Conservation (phyloP, 2,797 vertebrate genomes). For the Lacerta agilis region DNA sequence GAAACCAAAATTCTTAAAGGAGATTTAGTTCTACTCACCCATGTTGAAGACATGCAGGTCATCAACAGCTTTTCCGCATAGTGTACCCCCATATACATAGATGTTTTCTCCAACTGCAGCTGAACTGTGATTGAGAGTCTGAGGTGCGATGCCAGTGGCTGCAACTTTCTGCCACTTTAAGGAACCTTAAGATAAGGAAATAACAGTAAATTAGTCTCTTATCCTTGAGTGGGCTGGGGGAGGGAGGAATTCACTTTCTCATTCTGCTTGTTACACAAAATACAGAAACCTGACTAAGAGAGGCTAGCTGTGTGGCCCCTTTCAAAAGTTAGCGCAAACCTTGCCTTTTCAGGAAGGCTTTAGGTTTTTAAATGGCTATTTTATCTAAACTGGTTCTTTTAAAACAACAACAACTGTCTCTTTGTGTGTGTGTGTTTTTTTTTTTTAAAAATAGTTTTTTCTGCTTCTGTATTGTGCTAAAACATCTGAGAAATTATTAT, state of each 20-base stretch:
- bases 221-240: not conserved
- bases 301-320: not conserved
- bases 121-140: slow-evolving; percentile 32
- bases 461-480: not conserved
- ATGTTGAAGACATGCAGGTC: slow-evolving; percentile 37
- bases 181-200: not conserved
- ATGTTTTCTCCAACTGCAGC: slow-evolving; percentile 22
- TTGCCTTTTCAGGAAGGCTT: no score
- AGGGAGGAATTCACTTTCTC: not conserved
- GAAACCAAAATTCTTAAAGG: not conserved
- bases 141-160: slow-evolving; percentile 14
- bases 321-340: no score
- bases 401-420: no score
- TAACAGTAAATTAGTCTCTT: not conserved
- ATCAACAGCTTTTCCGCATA: slow-evolving; percentile 15
- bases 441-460: no score
- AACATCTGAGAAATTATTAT: not conserved
- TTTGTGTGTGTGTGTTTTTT: no score
- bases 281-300: not conserved
- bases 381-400: no score
- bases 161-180: slow-evolving; percentile 42
- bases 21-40: slow-evolving; percentile 26
- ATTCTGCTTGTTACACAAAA: not conserved
- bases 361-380: no score
- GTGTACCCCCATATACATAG: slow-evolving; percentile 27